phyloP scores from a whole-genome alignment of 2,888 invertebrate genomes.

The Lingula anatina region DNA sequence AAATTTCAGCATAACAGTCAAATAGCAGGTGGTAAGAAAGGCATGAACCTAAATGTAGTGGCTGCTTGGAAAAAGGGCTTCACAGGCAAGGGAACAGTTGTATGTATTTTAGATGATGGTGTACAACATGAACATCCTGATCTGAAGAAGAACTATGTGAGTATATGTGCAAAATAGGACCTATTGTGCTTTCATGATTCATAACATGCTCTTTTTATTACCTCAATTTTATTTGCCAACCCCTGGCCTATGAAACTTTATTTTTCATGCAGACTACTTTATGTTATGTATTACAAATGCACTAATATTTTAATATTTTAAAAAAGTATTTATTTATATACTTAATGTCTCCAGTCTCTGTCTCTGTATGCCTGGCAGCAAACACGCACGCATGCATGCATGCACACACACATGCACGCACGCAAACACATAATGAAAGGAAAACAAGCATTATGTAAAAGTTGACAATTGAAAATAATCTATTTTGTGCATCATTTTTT shows the following conservation, averaged over 20 bases:
- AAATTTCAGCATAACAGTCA: slow-evolving; percentile 30
- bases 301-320: too few species aligned
- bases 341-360: too few species aligned
- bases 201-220: too few species aligned
- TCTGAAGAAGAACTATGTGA: slow-evolving; percentile 49
- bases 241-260: not conserved
- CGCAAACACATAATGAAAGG: too few species aligned
- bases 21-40: slow-evolving; percentile 35
- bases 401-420: too few species aligned
- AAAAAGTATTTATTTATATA: too few species aligned
- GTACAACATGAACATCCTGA: slow-evolving; percentile 52
- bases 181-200: not conserved
- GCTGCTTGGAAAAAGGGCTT: slow-evolving; percentile 48
- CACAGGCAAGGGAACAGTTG: slow-evolving; percentile 46
- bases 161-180: slow-evolving; percentile 11
- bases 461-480: too few species aligned
- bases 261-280: not conserved
- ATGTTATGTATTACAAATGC: not conserved
- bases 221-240: not conserved
- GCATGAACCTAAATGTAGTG: slow-evolving; percentile 46
- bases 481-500: too few species aligned
- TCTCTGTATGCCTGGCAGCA: too few species aligned
- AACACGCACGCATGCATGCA: too few species aligned
- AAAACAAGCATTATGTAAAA: too few species aligned
- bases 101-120: slow-evolving; percentile 52